Percentiles rank a stretch among this genome's conserved stretches.
Evolutionary conservation across 2,888 invertebrate genomes (phyloP).

Genomic region (Hirtodrosophila alboralis): DNA sequence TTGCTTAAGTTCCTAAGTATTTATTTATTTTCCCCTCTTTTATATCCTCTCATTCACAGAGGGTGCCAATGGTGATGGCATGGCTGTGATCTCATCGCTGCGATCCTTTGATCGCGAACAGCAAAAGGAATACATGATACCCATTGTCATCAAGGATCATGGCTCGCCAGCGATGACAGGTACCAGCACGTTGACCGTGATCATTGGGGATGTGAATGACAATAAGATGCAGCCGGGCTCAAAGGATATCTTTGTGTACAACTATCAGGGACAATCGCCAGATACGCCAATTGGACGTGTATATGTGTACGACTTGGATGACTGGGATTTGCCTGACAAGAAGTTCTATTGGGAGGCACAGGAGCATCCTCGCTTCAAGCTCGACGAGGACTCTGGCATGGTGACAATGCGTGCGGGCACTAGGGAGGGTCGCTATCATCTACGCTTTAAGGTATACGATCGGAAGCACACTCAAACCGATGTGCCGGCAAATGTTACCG

Average conservation of each 20-base stretch:
- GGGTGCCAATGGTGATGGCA: slow-evolving; percentile 98
- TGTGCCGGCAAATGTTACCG: slow-evolving; percentile 97
- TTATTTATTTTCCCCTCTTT: too few relatives aligned
- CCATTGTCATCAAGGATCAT: slow-evolving; percentile 98
- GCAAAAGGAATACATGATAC: slow-evolving; percentile 97
- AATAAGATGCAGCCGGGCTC: slow-evolving; percentile 99
- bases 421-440: slow-evolving; percentile 92
- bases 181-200: slow-evolving; percentile 97
- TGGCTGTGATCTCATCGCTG: slow-evolving; percentile 97
- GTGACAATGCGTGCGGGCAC: slow-evolving; percentile 97
- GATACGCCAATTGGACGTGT: slow-evolving; percentile 97
- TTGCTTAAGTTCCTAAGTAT: too few relatives aligned
- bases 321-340: slow-evolving; percentile 99
- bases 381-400: slow-evolving; percentile 97
- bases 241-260: slow-evolving; percentile 98
- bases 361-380: slow-evolving; percentile 93
- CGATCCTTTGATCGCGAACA: slow-evolving; percentile 97
- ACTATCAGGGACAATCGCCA: slow-evolving; percentile 95
- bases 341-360: slow-evolving; percentile 97
- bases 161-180: slow-evolving; percentile 98
- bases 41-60: slow-evolving; percentile 85
- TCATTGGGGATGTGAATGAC: slow-evolving; percentile 99
- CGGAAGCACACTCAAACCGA: slow-evolving; percentile 97
- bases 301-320: slow-evolving; percentile 98
- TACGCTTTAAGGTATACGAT: slow-evolving; percentile 95